These are phyloP conservation scores for Azemiops feae DNA, from an alignment of 2,113 vertebrate species.

Conservation along the genomic window DNA sequence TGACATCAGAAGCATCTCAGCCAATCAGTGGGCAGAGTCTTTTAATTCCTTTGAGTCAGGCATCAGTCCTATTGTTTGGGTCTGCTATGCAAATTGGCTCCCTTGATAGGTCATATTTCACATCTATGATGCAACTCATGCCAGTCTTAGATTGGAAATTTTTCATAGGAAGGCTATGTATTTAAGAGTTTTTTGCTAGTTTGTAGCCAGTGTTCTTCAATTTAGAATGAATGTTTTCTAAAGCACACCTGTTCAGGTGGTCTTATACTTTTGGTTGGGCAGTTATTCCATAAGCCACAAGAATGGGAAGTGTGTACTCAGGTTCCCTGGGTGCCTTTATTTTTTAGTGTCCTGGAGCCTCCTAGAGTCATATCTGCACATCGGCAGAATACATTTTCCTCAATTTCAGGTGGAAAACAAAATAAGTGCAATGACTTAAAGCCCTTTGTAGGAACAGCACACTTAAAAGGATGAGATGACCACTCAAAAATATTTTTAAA, in stretches of 20 bases:
- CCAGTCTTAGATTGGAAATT: neutral
- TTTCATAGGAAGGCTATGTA: neutral
- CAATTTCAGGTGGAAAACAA: neutral
- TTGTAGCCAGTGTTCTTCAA: neutral
- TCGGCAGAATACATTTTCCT: neutral
- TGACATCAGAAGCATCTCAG: slow-evolving; percentile 42
- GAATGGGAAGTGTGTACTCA: neutral
- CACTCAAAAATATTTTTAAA: neutral
- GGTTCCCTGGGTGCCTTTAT: neutral
- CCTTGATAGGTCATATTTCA: neutral
- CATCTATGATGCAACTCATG: slow-evolving; percentile 13
- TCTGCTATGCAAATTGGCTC: neutral
- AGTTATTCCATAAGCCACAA: neutral
- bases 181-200: neutral
- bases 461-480: neutral
- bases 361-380: neutral
- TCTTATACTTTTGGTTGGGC: neutral
- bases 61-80: neutral
- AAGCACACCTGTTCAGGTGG: neutral
- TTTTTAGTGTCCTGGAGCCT: neutral
- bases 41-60: neutral
- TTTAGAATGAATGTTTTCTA: neutral
- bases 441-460: neutral
- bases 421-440: neutral
- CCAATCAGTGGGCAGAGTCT: neutral